A percentile compares a stretch with the other conserved stretches of the same genome.
phyloP scores from a whole-genome alignment of 2,888 invertebrate genomes.

The Chymomyza caudatula region DNA sequence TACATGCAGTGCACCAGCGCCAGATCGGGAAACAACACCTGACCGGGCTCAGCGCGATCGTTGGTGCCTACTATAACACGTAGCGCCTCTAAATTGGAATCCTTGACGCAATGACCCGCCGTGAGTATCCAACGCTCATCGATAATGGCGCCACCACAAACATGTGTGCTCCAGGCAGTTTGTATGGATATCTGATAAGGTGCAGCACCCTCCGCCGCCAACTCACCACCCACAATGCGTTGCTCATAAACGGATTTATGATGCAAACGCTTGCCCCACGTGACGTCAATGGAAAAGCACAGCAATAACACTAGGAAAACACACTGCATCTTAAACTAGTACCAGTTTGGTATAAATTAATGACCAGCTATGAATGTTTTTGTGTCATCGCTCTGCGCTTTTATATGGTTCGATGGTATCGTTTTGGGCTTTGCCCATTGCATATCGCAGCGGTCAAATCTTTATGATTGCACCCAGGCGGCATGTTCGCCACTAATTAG shows the following conservation, averaged over 20 bases:
- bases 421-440: slow-evolving; percentile 15
- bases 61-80: slow-evolving; percentile 66
- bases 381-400: slow-evolving; percentile 35
- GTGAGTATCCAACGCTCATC: slow-evolving; percentile 65
- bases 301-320: slow-evolving; percentile 16
- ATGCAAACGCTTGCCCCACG: slow-evolving; percentile 46
- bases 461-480: slow-evolving; percentile 35
- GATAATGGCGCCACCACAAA: slow-evolving; percentile 73
- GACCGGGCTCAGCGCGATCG: slow-evolving; percentile 48
- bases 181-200: slow-evolving; percentile 75
- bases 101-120: slow-evolving; percentile 69
- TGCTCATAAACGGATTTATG: slow-evolving; percentile 5
- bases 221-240: slow-evolving; percentile 66
- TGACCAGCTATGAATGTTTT: slow-evolving; percentile 48
- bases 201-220: slow-evolving; percentile 58
- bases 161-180: slow-evolving; percentile 45
- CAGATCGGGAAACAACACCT: slow-evolving; percentile 37
- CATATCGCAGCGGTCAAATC: slow-evolving; percentile 35
- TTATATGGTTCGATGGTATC: slow-evolving; percentile 47
- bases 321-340: not conserved
- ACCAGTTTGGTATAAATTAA: slow-evolving; percentile 37
- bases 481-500: slow-evolving; percentile 42
- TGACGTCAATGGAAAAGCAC: slow-evolving; percentile 60
- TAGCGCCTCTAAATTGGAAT: slow-evolving; percentile 41
- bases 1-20: slow-evolving; percentile 57